Percentiles rank a stretch among this genome's conserved stretches.
Evolutionary conservation across 1,140 invertebrate genomes (phyloP).

Genomic region (Trichomalopsis sarcophagae): DNA sequence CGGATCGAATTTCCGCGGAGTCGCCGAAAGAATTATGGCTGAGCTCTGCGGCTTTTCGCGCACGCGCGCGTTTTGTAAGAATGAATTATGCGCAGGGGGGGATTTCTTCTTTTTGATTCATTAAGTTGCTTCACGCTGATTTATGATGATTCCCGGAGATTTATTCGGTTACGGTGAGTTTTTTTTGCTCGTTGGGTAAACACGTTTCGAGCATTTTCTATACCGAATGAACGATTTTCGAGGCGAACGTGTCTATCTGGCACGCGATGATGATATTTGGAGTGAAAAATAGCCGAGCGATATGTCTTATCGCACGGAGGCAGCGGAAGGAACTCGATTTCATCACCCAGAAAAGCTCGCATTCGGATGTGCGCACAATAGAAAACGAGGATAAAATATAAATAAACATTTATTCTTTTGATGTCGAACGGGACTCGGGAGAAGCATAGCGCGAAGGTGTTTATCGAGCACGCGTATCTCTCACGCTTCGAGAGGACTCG

Average conservation of each 20-base stretch:
- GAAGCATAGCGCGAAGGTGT: background rate
- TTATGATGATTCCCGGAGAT: background rate
- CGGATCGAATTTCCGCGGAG: conserved; percentile 31
- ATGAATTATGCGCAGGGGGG: background rate
- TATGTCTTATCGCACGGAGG: background rate
- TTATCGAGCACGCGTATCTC: conserved; percentile 42
- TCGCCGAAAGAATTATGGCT: background rate
- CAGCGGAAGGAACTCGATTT: background rate
- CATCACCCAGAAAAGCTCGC: background rate
- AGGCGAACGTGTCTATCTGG: background rate
- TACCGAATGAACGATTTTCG: too few relatives aligned
- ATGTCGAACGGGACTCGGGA: background rate
- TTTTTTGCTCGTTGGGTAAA: background rate
- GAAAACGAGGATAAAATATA: background rate
- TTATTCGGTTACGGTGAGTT: background rate
- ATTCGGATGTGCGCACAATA: background rate
- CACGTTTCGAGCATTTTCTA: background rate
- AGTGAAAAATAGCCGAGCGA: background rate
- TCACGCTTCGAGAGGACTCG: background rate
- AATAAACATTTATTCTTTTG: conserved; percentile 5
- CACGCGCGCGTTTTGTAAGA: background rate
- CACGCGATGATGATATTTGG: background rate
- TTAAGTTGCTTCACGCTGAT: background rate
- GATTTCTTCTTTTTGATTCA: background rate
- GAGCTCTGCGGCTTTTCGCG: background rate